Evolutionary conservation across 2,888 invertebrate species (phyloP), one percentile per base, ranked within the genome.

Genomic region (Carcina quercana): DNA sequence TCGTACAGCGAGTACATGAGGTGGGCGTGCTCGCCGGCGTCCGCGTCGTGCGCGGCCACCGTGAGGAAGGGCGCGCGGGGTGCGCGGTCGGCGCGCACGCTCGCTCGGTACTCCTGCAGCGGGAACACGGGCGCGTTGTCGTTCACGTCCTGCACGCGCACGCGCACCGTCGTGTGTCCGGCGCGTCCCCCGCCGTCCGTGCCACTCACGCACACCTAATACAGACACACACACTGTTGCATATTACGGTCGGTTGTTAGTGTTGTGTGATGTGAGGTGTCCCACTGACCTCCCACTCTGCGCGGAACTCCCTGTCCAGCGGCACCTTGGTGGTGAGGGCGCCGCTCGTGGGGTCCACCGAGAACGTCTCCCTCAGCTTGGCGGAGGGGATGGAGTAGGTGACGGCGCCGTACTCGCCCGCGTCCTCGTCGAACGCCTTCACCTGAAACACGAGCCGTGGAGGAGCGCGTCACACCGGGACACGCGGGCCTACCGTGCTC

Each of bases 141-240:
- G 73, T 96, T 95, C 42, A 89, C 87, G 74, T 97, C 96, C 13
- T 86, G 82, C 28, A 97, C 91, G 64, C 89, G 89, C 22, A 97
- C 92, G 66, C 92, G 86, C 42, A 95, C 88, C 17, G 87, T 86
- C 25, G 93, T 86, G 68, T 92, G 91, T 12, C 91, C 91, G 38
- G 91, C 86, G 60, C 90, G 86, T 43, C 95, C 90, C 42, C 94
- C 95, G 22, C 89, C 90, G 75, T 97, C 97, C 71, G 89, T 87
- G 14, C 97, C 86, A 0, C 91, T 91, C 45, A 97, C 87, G 0
- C 91, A 91, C 45, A 97, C 87, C 59, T 38, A 15, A 6, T 1
- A 13, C 43, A 51, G 50, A 55, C 17, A 17, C 17, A 17, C 5
- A 5, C 17, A 7, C 4, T 5, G 17, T 17, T 7, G 17, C 17